Evolutionary conservation across 2,888 invertebrate genomes (phyloP), one percentile per base, ranked within the genome.

Genomic region (Cosmia trapezina): DNA sequence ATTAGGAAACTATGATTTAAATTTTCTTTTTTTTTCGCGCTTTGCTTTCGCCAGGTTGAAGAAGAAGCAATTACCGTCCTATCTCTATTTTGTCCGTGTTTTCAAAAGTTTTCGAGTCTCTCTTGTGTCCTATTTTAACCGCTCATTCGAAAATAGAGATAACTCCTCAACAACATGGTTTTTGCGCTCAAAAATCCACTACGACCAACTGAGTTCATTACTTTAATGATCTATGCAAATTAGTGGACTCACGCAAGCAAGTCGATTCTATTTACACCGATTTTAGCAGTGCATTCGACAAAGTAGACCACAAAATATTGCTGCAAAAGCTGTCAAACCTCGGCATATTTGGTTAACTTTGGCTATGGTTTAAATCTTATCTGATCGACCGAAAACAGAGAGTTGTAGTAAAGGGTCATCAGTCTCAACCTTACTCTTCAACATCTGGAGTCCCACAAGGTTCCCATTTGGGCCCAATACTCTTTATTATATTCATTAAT

Each of bases 301-400:
- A 47, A 47, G 17, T 47, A 14, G 47, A 51, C 2, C n/a, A 51
- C 51, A 51, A n/a, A n/a, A 51, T 51, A n/a, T 53, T 53, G 12
- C n/a, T 53, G n/a, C 12, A 53, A 6, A 53, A 53, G 51, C 60
- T 45, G 22, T 45, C 22, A 60, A 59, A 61, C 22, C 22, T 54
- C 11, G 22, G 22, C 12, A 54, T 54, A 62, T 19, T 62, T 33
- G 47, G 33, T 9, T 47, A 62, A 62, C 47, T 62, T 8, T 47
- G 28, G 62, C 47, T 19, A 33, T 62, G 62, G 33, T 62, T 47
- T 47, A 62, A 62, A 47, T 62, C 47, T 5, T 62, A 62, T 47
- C 28, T 33, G 12, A 62, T 12, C 28, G 7, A 33, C 12, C 33
- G 62, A 62, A 62, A 33, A 62, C 47, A 62, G 47, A 33, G 61